Conservation (phyloP, 2,113 vertebrate genomes). For the Gambusia affinis region DNA sequence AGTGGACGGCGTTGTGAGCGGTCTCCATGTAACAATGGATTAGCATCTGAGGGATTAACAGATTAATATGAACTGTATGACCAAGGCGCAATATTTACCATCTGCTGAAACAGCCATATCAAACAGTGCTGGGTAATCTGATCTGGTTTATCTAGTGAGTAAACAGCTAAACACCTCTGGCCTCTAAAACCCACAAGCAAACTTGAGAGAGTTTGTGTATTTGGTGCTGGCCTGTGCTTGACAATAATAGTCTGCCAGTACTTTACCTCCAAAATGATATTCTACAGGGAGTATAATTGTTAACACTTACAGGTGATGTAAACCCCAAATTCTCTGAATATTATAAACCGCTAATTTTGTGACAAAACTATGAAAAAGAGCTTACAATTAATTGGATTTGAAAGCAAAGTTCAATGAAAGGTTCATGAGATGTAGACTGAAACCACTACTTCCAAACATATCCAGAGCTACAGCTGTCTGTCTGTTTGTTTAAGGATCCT, state of each 20-base stretch:
- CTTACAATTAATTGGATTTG: too few species aligned
- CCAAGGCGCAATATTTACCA: conserved; percentile 30
- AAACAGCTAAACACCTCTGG: conserved; percentile 18
- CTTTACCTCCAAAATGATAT: neutral
- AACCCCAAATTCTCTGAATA: too few species aligned
- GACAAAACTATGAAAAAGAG: too few species aligned
- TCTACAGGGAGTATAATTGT: too few species aligned
- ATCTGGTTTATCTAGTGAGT: conserved; percentile 22
- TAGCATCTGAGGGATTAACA: conserved; percentile 33
- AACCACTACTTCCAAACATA: too few species aligned
- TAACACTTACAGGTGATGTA: too few species aligned
- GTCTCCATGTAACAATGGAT: conserved; percentile 20
- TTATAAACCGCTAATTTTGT: too few species aligned
- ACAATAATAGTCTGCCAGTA: neutral
- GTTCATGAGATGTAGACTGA: too few species aligned
- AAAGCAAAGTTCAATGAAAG: too few species aligned
- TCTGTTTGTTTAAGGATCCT: too few species aligned
- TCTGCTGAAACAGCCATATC: conserved; percentile 21
- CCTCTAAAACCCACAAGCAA: conserved; percentile 1
- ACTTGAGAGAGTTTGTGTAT: neutral
- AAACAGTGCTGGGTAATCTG: conserved; percentile 21
- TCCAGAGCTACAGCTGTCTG: too few species aligned
- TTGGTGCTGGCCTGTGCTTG: neutral
- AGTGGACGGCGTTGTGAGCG: conserved; percentile 14
- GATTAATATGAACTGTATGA: conserved; percentile 31